Evolutionary conservation across 1,140 invertebrate species (phyloP), one percentile per base, ranked within the genome.

Genomic region (Heterodera schachtii): DNA sequence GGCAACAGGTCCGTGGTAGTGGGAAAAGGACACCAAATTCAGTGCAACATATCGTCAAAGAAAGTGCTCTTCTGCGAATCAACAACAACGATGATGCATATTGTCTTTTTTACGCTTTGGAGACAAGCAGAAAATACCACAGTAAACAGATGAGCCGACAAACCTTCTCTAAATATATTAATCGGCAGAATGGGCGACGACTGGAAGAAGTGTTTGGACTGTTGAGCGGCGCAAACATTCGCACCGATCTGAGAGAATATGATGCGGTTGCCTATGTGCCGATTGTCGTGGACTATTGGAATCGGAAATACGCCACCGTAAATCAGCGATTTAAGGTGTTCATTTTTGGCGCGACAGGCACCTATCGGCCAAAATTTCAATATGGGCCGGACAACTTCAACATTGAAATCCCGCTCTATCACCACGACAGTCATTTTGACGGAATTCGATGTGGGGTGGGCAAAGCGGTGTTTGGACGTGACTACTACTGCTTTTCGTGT

Each of bases 391-490:
- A 75, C 3, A 47, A 57, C 1, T 75, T 19, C 8, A 21, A 75
- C 5, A 52, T 44, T 0, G 11, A 31, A 5, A 75, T 75, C 1
- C 13, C 66, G 57, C 77, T 78, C 3, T 78, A 78, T 7, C 44
- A 78, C 7, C 13, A 73, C 19, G 9, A 75, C 7, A 3, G 44
- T 4, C 77, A 78, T 49, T 78, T 70, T n/a, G 77, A 78, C 76
- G 77, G 64, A 2, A 64, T 78, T 43, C 13, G n/a, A n/a, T 43
- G 41, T 19, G 57, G 57, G 8, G 66, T 49, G 70, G 70, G 41
- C 11, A 41, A 9, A 13, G 64, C 70, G n/a, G 16, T 60, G 4
- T 79, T 79, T 73, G 70, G 46, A 19, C 77, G 64, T 9, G 76
- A 49, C 31, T 64, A 49, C 4, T 79, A 79, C 21, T 79, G 77